Percentiles rank a stretch among this genome's conserved stretches.
Evolutionary conservation across 2,888 invertebrate genomes (phyloP).

Genomic region (Pycnomerus fuliginosus): DNA sequence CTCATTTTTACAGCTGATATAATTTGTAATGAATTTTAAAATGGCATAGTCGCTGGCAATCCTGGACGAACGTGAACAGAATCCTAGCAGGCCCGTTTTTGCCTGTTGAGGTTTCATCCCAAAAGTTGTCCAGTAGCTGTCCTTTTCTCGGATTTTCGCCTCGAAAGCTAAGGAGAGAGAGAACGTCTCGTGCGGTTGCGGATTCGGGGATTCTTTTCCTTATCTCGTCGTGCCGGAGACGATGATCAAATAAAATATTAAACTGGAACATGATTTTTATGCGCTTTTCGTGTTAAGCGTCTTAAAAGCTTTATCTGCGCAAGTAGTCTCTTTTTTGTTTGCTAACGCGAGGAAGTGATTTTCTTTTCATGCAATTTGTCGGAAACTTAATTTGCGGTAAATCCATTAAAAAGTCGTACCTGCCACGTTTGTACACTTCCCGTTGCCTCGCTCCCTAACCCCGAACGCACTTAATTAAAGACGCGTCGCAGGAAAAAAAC

Average conservation of each 20-base stretch:
- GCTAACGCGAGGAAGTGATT: slow-evolving; percentile 33
- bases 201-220: slow-evolving; percentile 44
- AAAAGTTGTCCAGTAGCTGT: background rate
- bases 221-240: slow-evolving; percentile 46
- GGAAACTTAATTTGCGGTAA: slow-evolving; percentile 26
- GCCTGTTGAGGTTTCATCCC: slow-evolving; percentile 17
- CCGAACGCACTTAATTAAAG: slow-evolving; percentile 1
- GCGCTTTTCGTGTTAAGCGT: slow-evolving; percentile 51
- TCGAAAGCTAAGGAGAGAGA: background rate
- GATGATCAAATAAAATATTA: slow-evolving; percentile 54
- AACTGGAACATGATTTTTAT: slow-evolving; percentile 53
- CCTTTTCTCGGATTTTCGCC: background rate
- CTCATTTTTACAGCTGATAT: slow-evolving; percentile 53
- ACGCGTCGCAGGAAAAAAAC: too few relatives aligned
- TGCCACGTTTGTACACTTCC: background rate
- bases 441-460: background rate
- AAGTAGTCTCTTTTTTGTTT: slow-evolving; percentile 35
- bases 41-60: slow-evolving; percentile 51
- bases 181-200: slow-evolving; percentile 28
- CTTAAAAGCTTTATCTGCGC: slow-evolving; percentile 46
- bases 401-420: slow-evolving; percentile 18
- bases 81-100: slow-evolving; percentile 40
- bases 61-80: slow-evolving; percentile 51
- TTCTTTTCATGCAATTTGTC: slow-evolving; percentile 24
- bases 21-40: slow-evolving; percentile 55